Conservation (phyloP, 2,113 vertebrate species). For the Brachyhypopomus gauderio region DNA sequence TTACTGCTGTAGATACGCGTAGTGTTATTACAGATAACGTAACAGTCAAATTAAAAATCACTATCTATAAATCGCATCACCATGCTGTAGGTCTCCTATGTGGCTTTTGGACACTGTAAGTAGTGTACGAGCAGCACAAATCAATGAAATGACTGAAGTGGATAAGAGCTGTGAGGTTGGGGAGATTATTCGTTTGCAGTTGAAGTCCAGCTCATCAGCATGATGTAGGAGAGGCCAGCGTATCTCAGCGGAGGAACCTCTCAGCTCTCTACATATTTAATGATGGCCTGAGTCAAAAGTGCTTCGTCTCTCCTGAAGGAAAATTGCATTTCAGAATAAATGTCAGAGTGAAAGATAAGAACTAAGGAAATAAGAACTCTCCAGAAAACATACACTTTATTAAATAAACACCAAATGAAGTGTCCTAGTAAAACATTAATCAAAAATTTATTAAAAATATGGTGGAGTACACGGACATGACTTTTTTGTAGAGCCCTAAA, state of each 20-base stretch:
- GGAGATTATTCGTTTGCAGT: background rate
- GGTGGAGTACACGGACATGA: background rate
- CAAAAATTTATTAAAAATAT: constrained; percentile 6
- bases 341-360: constrained; percentile 22
- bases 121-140: background rate
- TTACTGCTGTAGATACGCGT: background rate
- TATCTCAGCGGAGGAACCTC: background rate
- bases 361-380: background rate
- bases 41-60: background rate
- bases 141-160: background rate
- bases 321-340: constrained; percentile 33
- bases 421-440: background rate
- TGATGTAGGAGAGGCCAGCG: too few species aligned
- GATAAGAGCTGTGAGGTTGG: background rate
- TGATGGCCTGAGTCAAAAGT: constrained; percentile 8
- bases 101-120: background rate
- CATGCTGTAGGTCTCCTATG: background rate
- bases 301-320: constrained; percentile 2
- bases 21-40: background rate
- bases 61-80: background rate
- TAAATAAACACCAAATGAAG: constrained; percentile 26
- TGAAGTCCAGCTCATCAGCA: background rate
- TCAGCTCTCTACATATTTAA: constrained; percentile 31
- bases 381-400: constrained; percentile 3
- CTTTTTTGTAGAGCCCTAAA: background rate